These are phyloP conservation scores for Tenrec ecaudatus DNA, from an alignment of 2,113 vertebrate species.

Conservation along the genomic window DNA sequence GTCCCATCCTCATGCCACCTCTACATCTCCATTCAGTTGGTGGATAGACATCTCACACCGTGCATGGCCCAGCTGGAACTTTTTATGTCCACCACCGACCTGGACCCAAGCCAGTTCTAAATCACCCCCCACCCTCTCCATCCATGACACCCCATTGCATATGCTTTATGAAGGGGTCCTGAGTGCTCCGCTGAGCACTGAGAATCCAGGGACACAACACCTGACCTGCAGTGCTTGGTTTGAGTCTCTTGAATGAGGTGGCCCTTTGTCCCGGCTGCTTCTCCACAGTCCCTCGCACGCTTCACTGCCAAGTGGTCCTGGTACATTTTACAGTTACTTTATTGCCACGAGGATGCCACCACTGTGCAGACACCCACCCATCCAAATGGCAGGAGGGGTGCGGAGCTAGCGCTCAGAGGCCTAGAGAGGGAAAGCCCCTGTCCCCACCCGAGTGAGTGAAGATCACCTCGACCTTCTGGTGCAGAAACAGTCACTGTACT, in stretches of 20 bases:
- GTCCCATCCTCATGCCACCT: too few species aligned
- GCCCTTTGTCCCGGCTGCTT: background rate
- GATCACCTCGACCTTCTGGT: accelerated
- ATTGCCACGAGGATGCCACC: too few species aligned
- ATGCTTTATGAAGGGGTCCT: background rate
- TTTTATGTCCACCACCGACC: accelerated
- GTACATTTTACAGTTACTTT: background rate
- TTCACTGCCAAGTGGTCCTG: background rate
- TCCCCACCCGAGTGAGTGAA: too few species aligned
- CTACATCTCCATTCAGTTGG: accelerated
- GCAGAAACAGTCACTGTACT: accelerated
- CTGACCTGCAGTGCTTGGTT: accelerated
- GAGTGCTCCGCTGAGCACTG: accelerated
- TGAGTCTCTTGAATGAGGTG: too few species aligned
- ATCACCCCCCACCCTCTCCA: background rate
- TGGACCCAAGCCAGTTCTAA: background rate
- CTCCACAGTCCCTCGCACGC: background rate
- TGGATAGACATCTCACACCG: too few species aligned
- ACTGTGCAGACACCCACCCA: too few species aligned
- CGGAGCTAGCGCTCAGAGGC: background rate
- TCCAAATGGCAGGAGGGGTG: background rate
- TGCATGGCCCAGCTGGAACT: background rate
- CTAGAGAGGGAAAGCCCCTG: too few species aligned
- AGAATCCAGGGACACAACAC: too few species aligned
- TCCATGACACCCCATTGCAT: too few species aligned